Base-by-base conservation (phyloP, 64 coral and sea anemone species). In the Pachyseris speciosa region DNA sequence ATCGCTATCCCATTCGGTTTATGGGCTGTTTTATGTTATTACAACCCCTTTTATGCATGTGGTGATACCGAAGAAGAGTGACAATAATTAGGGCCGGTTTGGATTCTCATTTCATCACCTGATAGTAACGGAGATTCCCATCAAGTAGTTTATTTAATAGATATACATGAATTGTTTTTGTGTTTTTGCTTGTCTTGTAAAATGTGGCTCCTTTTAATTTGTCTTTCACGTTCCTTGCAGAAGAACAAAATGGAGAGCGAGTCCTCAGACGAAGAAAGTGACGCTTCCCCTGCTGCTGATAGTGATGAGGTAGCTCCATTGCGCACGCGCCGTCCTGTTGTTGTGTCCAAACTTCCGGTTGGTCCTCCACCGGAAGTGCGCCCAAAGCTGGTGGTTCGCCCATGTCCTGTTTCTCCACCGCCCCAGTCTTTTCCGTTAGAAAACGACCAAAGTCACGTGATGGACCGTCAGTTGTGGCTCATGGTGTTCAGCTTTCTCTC, bases 381-480 rank as follows among this genome's bases (percentile, higher is more conserved):
- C 12, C 89, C 97, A 0, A 99, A 92, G 34, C 89, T 89, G 31
- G 59, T 99, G 7, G 81, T 99, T 70, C 78, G 97, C 16, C 97
- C 97, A 33, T 85, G 94, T 22, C 97, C 94, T 45, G 69, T 92
- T 58, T 69, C 88, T 50, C 63, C 97, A 16, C 85, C 97, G 33
- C 55, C 90, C 9, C 86, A 99, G 58, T 78, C 87, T 38, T 75
- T 99, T 25, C 2, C 57, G 29, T 13, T 93, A 15, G 90, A 87
- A 60, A 87, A 86, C 49, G 90, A 67, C 19, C 74, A 68, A 44
- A 85, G 84, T 63, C 97, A 99, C 67, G 67, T 90, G 9, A 68
- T 99, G 43, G 80, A 87, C 19, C 83, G 83, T 49, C 69, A 86
- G 43, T 52, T 78, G 9, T 99, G 97, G 97, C 58, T 99, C 5